A percentile compares a stretch with the other conserved stretches of the same genome.
Evolutionary conservation across 2,797 vertebrate species (phyloP).

Genomic region (Intellagama lesueurii): DNA sequence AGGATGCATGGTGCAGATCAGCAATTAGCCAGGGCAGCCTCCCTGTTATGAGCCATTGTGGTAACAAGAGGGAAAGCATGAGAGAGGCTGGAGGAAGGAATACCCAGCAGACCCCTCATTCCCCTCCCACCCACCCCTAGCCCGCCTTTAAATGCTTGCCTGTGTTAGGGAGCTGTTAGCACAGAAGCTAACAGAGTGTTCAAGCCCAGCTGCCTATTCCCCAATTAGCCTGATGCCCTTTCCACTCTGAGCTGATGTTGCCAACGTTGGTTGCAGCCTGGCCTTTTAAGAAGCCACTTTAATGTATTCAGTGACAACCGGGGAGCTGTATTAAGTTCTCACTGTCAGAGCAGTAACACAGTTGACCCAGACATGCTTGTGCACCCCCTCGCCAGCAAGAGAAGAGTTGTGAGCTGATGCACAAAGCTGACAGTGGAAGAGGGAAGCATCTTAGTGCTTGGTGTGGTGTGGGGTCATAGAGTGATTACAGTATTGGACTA

Average conservation of each 20-base stretch:
- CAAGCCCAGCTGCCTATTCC: conserved; percentile 10
- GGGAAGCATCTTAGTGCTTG: neutral
- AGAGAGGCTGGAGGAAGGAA: neutral
- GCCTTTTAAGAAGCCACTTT: conserved; percentile 17
- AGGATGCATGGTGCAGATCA: conserved; percentile 41
- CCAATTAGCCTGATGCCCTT: conserved; percentile 40
- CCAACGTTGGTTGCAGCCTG: conserved; percentile 6
- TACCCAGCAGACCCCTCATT: neutral
- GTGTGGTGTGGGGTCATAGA: no score
- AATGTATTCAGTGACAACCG: neutral
- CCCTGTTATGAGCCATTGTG: conserved; percentile 34
- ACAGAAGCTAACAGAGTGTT: neutral
- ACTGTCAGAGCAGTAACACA: neutral
- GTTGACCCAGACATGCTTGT: neutral
- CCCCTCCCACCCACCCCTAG: neutral
- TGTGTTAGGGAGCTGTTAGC: neutral
- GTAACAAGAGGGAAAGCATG: neutral
- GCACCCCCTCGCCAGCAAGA: neutral
- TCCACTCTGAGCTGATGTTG: neutral
- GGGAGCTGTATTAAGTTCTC: conserved; percentile 6
- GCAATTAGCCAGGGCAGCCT: conserved; percentile 35
- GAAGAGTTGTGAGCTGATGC: neutral
- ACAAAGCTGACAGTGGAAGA: no score
- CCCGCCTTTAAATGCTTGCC: neutral
- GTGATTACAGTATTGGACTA: no score